Percentiles rank a stretch among this genome's conserved stretches.
Evolutionary conservation across 1,140 invertebrate species (phyloP).

Genomic region (Asobara japonica): DNA sequence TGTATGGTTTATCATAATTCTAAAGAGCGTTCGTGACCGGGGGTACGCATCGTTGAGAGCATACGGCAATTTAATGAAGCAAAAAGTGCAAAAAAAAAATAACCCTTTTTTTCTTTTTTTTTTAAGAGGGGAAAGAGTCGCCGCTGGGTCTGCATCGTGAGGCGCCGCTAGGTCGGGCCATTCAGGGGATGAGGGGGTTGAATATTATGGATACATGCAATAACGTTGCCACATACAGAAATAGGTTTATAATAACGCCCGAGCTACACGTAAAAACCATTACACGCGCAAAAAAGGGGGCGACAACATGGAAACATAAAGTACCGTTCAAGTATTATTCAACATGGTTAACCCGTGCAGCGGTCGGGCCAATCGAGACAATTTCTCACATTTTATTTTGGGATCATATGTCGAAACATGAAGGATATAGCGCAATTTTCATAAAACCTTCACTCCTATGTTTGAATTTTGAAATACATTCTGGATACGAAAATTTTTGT

Average conservation of each 20-base stretch:
- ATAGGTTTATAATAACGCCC: neutral
- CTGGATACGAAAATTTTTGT: no score
- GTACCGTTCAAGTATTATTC: no score
- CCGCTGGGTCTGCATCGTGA: slow-evolving; percentile 49
- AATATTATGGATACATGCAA: slow-evolving; percentile 30
- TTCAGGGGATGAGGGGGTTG: slow-evolving; percentile 27
- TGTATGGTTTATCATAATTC: neutral
- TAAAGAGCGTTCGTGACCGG: neutral
- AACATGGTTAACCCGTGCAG: no score
- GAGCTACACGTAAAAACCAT: neutral
- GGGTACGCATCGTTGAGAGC: neutral
- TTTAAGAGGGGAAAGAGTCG: slow-evolving; percentile 43
- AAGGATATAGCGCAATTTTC: no score
- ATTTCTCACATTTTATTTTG: no score
- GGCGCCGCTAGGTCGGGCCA: slow-evolving; percentile 50
- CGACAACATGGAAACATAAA: neutral
- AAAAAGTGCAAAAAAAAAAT: neutral
- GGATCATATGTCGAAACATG: no score
- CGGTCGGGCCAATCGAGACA: no score
- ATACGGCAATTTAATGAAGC: neutral
- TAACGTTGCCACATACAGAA: neutral
- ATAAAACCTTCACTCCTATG: no score
- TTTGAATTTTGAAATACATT: no score
- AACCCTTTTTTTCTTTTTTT: no score
- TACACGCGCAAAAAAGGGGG: neutral